Base-by-base conservation (phyloP, 2,888 invertebrate species). In the Chrysomela aeneicollis region DNA sequence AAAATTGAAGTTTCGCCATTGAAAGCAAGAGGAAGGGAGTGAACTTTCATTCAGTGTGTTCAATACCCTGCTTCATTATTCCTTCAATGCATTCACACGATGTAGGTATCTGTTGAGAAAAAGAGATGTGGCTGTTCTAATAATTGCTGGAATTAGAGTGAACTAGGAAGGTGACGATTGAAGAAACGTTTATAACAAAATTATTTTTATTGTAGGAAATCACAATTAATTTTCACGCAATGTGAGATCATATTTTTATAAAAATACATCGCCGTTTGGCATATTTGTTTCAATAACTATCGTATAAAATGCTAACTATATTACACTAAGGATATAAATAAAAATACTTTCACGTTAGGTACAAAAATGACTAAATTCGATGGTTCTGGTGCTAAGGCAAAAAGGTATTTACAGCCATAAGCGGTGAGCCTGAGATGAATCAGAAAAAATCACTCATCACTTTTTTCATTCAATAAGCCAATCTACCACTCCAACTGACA, bases 361-460 rank as follows among this genome's bases (percentile, higher is more conserved):
- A 78, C 77, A 73, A 64, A 74, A 74, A 75, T 77, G 77, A 77
- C 77, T 77, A 77, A 76, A 71, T 67, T 71, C 74, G 68, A 61
- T 58, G 64, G 64, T 62, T 69, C 64, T 47, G 54, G 69, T 70
- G 66, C 63, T 60, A 71, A 71, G 70, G 68, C 63, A 61, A 59
- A 59, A 52, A 46, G 55, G 61, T 59, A 52, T 42, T 42, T 61
- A 63, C 63, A 67, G 63, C 67, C 55, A 62, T 15, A 61, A 61
- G 37, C 54, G 37, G 47, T 21, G 53, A 52, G 47, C 57, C 57
- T 51, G 50, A 26, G 46, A 59, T 49, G 46, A 47, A 50, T 22
- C 52, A 51, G 46, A 49, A 9, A 37, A n/a, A 54, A 54, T 42
- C 42, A 42, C 42, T 42, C 15, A 32, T 18, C 8, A 26, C 2